phyloP scores from a whole-genome alignment of 1,140 invertebrate genomes.

The Ceratosolen solmsi region DNA sequence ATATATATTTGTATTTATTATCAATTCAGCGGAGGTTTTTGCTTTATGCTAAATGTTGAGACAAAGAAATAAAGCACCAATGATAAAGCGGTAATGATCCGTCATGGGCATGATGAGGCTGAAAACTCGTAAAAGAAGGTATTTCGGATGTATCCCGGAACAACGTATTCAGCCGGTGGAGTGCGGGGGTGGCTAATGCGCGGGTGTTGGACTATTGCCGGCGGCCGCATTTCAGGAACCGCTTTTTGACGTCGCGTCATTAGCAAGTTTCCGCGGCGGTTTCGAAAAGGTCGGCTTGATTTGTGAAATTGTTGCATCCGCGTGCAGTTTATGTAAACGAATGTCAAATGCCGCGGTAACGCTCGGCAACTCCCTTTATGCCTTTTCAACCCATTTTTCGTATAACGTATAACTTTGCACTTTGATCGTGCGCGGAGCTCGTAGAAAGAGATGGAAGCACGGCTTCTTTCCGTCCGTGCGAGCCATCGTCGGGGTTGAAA shows the following conservation, averaged over 20 bases:
- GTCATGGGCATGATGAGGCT: not conserved
- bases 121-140: not conserved
- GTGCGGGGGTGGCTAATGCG: not conserved
- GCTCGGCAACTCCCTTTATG: not conserved
- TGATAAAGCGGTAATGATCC: constrained; percentile 6
- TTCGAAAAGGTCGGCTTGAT: constrained; percentile 23
- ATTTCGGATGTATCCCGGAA: constrained; percentile 9
- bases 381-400: constrained; percentile 3
- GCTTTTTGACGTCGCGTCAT: constrained; percentile 47
- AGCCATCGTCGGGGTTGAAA: not conserved
- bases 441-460: not conserved
- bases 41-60: not conserved
- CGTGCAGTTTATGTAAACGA: constrained; percentile 34
- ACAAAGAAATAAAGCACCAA: not conserved
- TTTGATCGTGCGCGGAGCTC: not conserved
- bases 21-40: not conserved
- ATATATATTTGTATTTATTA: too few species aligned
- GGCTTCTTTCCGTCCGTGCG: not conserved
- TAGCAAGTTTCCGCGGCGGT: constrained; percentile 39
- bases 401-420: constrained; percentile 33
- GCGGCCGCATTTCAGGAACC: constrained; percentile 37
- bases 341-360: constrained; percentile 26
- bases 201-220: not conserved
- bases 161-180: not conserved
- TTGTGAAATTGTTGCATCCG: constrained; percentile 35